These are phyloP conservation scores for Lepidotrigona ventralis DNA, from an alignment of 1,140 invertebrate species.

Conservation along the genomic window DNA sequence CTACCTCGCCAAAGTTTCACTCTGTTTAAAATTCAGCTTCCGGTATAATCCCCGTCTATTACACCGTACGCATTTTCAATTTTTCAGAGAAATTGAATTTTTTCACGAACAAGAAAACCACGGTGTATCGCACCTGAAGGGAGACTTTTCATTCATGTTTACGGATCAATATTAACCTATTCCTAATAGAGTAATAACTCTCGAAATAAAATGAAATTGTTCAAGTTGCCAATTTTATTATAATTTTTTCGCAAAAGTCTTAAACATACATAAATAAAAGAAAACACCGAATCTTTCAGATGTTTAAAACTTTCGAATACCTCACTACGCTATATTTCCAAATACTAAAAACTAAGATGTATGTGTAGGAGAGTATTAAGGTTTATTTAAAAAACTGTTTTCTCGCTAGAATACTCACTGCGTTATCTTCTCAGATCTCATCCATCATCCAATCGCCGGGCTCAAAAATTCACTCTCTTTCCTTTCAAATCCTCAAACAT, in stretches of 20 bases:
- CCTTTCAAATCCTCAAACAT: too few species aligned
- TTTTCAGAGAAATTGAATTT: not conserved
- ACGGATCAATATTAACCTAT: not conserved
- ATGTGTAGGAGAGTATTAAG: not conserved
- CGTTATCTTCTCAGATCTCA: too few species aligned
- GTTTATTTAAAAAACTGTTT: too few species aligned
- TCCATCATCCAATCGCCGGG: too few species aligned
- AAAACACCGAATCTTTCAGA: not conserved
- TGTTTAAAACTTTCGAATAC: not conserved
- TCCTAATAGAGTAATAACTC: too few species aligned
- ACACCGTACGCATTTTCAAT: slow-evolving; percentile 6
- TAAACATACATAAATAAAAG: not conserved
- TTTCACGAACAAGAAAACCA: not conserved
- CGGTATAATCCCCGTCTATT: slow-evolving; percentile 1
- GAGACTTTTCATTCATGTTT: not conserved
- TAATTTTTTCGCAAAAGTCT: not conserved
- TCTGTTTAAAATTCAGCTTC: slow-evolving; percentile 40
- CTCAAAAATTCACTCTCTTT: too few species aligned
- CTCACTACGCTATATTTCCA: not conserved
- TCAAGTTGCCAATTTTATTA: not conserved
- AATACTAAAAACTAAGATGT: not conserved
- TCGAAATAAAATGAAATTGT: too few species aligned
- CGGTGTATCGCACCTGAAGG: not conserved
- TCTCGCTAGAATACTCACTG: too few species aligned
- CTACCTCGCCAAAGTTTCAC: slow-evolving; percentile 1